phyloP scores from a whole-genome alignment of 2,797 vertebrate species.

The Varecia variegata region DNA sequence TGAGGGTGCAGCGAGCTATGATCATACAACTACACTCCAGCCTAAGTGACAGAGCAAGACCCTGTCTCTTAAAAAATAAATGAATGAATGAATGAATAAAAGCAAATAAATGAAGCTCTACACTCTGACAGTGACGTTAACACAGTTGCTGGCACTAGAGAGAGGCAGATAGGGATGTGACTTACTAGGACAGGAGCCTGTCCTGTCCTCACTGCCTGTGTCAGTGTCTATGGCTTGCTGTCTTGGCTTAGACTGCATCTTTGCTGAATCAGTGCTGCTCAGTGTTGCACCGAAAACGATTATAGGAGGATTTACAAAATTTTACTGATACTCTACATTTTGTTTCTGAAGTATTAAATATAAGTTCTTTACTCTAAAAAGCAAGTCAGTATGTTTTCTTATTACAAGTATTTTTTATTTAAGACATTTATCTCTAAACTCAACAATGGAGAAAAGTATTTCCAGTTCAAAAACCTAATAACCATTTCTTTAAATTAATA shows the following conservation, averaged over 20 bases:
- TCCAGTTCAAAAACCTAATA: not conserved
- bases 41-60: too few species aligned
- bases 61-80: not conserved
- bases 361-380: not conserved
- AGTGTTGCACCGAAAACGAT: not conserved
- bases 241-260: not conserved
- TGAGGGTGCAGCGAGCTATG: too few species aligned
- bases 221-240: not conserved
- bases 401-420: not conserved
- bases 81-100: not conserved
- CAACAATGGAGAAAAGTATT: not conserved
- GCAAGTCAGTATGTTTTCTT: accelerated
- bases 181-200: not conserved
- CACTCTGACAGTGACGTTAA: not conserved
- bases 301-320: too few species aligned
- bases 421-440: not conserved
- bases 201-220: not conserved
- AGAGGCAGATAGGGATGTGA: not conserved
- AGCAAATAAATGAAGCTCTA: not conserved
- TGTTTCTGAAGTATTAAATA: not conserved
- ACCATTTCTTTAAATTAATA: accelerated
- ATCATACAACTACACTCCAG: too few species aligned
- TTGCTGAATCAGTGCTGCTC: too few species aligned
- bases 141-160: not conserved
- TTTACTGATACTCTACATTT: not conserved